Percentiles rank a stretch among this genome's conserved stretches.
These are phyloP conservation scores for Aricia artaxerxes DNA, from an alignment of 2,888 invertebrate species.

Conservation along the genomic window DNA sequence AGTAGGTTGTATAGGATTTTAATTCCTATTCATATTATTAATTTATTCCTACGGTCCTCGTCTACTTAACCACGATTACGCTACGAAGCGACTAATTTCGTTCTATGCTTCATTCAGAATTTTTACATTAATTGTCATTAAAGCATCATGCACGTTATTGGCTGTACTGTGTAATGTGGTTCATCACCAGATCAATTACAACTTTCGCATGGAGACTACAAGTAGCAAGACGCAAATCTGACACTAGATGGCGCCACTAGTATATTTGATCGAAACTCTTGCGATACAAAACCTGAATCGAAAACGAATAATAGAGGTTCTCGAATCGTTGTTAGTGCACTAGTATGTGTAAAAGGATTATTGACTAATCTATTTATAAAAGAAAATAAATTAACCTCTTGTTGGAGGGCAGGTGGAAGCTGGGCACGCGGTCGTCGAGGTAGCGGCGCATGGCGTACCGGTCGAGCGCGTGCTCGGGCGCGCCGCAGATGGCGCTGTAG, in stretches of 20 bases:
- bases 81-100: background rate
- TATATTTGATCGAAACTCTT: background rate
- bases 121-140: too few species aligned
- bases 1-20: background rate
- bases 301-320: background rate
- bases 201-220: too few species aligned
- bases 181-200: too few species aligned
- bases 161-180: too few species aligned
- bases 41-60: background rate
- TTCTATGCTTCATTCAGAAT: too few species aligned
- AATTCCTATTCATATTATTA: background rate
- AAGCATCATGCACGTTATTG: too few species aligned
- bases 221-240: background rate
- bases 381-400: too few species aligned
- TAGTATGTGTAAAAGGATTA: too few species aligned
- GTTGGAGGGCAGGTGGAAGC: constrained; percentile 71
- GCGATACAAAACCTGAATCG: background rate
- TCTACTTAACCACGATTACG: background rate
- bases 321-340: too few species aligned
- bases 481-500: constrained; percentile 96
- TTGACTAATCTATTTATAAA: too few species aligned
- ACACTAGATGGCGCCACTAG: background rate
- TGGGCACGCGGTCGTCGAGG: constrained; percentile 83
- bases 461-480: constrained; percentile 90
- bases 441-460: constrained; percentile 95